Base-by-base conservation (phyloP, 1,140 invertebrate genomes). In the Thaumatotibia leucotreta region DNA sequence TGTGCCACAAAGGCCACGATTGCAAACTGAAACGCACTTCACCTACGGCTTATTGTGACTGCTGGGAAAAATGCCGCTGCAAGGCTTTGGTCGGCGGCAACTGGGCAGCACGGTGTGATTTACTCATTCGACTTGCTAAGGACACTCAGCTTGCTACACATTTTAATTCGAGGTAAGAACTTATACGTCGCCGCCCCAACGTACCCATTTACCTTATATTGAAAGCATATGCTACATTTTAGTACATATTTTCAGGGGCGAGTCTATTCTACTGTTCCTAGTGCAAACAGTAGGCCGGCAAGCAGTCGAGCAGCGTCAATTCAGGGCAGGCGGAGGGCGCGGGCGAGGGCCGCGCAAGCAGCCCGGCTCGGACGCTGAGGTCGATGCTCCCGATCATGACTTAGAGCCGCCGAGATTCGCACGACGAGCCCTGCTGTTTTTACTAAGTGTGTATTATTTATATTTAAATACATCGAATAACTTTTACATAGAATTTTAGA, bases 11-110 rank as follows among this genome's bases (percentile, higher is more conserved):
- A 78, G 95, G 95, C 0, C 99, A 99, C 83, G 99, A 99, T 84
- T 99, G 98, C 84, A 97, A 99, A 91, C 87, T 99, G 29, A 99
- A 99, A 86, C 94, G 95, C 67, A 99, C 98, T 0, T 98, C 98
- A 0, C 99, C 99, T 0, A 99, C 99, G 8, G 99, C 99, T 0
- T 99, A 99, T 82, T 99, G 99, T 86, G 99, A 99, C 89, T 99
- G 99, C 82, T 99, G 99, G 99, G 99, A 99, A 88, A 99, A 99
- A 87, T 99, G 98, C 87, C 98, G 98, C 80, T 99, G 99, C 86
- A 96, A 96, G 69, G 98, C 98, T 5, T 92, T 99, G 0, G 96
- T 99, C 14, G 95, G 96, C 67, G 99, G 99, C 2, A 97, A 98
- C 83, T 97, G 99, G 90, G 92, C 93, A 8, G 95, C 97, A 8